A percentile compares a stretch with the other conserved stretches of the same genome.
Evolutionary conservation across 2,888 invertebrate genomes (phyloP).

Genomic region (Heliconius erato): DNA sequence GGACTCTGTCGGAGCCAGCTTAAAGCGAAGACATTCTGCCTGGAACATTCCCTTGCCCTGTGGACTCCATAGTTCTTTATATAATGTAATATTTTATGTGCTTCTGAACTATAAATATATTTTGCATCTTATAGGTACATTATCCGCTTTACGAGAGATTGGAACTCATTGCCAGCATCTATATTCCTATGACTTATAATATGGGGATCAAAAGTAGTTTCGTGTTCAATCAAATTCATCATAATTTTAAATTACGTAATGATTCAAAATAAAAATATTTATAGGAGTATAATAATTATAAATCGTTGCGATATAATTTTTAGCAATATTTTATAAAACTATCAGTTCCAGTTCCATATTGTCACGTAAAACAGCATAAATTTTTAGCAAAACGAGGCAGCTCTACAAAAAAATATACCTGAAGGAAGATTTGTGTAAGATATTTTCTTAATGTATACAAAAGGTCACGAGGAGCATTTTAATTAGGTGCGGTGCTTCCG

Average conservation of each 20-base stretch:
- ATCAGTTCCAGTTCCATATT: too few species aligned
- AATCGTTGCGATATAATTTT: too few species aligned
- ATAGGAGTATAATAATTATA: too few species aligned
- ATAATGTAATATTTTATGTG: not conserved
- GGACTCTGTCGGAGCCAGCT: slow-evolving; percentile 42
- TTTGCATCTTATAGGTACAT: too few species aligned
- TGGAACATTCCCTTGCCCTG: slow-evolving; percentile 6
- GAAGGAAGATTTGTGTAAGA: not conserved
- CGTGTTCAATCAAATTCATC: not conserved
- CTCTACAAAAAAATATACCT: not conserved
- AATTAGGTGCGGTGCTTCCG: slow-evolving; percentile 17
- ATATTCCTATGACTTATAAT: too few species aligned
- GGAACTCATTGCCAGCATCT: too few species aligned
- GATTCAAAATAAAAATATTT: not conserved
- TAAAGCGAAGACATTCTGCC: slow-evolving; percentile 18
- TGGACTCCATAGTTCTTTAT: not conserved
- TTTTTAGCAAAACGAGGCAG: too few species aligned
- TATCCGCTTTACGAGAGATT: too few species aligned
- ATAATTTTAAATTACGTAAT: not conserved
- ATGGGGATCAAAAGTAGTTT: too few species aligned
- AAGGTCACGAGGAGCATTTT: slow-evolving; percentile 22
- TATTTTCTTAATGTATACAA: slow-evolving; percentile 10
- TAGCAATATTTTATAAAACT: too few species aligned
- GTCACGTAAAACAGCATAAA: too few species aligned
- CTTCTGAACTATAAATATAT: not conserved